Evolutionary conservation across 64 coral and sea anemone genomes (phyloP), one percentile per base, ranked within the genome.

Genomic region (Platygyra sinensis): DNA sequence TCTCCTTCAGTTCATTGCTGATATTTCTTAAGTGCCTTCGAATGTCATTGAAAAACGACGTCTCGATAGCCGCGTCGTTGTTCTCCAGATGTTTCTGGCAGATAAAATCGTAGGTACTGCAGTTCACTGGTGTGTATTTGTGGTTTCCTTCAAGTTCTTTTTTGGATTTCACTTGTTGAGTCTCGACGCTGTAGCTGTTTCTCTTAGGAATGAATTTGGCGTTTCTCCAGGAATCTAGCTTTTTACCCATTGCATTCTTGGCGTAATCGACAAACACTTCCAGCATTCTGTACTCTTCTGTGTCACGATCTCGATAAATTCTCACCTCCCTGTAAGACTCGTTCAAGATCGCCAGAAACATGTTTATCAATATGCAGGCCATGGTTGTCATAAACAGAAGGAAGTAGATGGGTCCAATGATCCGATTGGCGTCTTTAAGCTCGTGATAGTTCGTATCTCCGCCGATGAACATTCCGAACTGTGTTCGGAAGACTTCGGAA

Each of bases 311-410:
- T 46, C 62, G 81, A 74, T 94, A 94, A 65, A 94, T 24, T 33
- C 93, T 92, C 39, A 94, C 92, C 29, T 97, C 83, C 46, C 88
- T 81, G 69, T 97, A 97, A 20, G 91, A 88, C 33, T 97, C 95
- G 52, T 97, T 97, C 2, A 97, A 72, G 36, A 97, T 97, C n/a
- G 95, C 95, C 59, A 97, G 46, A 80, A 97, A 97, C 95, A 97
- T 97, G 60, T 97, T 97, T 24, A 97, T 91, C 13, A 97, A 81
- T 19, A 97, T 91, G 71, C 71, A 88, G 19, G 95, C 92, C 95
- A 97, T 97, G 13, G 92, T 62, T n/a, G 92, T 88, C 88, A 97
- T 94, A 73, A 91, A 97, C 24, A 54, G 13, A 72, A 97, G 94
- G 77, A 94, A 97, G 69, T 94, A 97, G 14, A 97, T 54, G 8